These are phyloP conservation scores for Clarias platycephalus DNA, from an alignment of 2,797 vertebrate species.

Conservation along the genomic window DNA sequence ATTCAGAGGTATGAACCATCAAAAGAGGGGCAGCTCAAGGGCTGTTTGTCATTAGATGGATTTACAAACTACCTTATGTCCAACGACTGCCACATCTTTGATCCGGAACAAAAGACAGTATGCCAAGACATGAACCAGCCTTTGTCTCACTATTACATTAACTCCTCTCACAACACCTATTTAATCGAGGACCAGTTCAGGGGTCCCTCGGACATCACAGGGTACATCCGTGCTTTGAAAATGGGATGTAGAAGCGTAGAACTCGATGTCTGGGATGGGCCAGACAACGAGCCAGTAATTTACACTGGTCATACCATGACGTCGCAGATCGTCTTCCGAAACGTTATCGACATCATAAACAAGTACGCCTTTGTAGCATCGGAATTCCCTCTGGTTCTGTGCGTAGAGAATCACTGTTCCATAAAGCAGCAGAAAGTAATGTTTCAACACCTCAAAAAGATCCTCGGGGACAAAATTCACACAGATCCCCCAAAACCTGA, in stretches of 20 bases:
- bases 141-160: constrained; percentile 97
- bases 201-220: constrained; percentile 95
- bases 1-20: constrained; percentile 94
- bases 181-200: constrained; percentile 98
- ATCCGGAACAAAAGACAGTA: constrained; percentile 93
- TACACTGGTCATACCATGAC: constrained; percentile 98
- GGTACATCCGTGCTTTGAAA: constrained; percentile 95
- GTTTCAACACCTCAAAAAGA: constrained; percentile 96
- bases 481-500: constrained; percentile 81
- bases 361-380: constrained; percentile 95
- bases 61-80: constrained; percentile 98
- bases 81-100: constrained; percentile 94
- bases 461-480: constrained; percentile 89
- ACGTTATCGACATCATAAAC: constrained; percentile 93
- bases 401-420: constrained; percentile 97
- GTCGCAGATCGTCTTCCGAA: constrained; percentile 93
- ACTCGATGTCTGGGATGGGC: constrained; percentile 95
- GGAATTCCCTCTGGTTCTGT: constrained; percentile 91
- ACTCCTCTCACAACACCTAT: constrained; percentile 96
- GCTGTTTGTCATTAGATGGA: constrained; percentile 94
- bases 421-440: constrained; percentile 94
- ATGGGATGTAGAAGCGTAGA: constrained; percentile 98
- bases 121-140: constrained; percentile 98
- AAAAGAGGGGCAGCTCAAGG: constrained; percentile 87
- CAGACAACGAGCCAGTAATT: constrained; percentile 93